Evolutionary conservation across 2,113 vertebrate species (phyloP), one percentile per base, ranked within the genome.

Genomic region (Myrmecobius fasciatus): DNA sequence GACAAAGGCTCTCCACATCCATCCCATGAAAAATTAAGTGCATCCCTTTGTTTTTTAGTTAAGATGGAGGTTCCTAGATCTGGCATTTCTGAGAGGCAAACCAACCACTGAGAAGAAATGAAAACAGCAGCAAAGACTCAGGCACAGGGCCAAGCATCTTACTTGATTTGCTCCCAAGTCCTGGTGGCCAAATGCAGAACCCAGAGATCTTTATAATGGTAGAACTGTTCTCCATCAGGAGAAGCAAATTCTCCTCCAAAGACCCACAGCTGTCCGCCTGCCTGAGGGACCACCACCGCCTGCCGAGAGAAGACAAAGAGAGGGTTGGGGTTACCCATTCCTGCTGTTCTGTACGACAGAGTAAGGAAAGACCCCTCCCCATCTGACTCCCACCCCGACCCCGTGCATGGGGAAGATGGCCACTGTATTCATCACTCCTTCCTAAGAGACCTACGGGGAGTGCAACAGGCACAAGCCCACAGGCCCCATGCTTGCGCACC

Each of bases 191-290:
- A 98, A 95, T 99, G 99, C 97, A 99, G 99, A 52, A 99, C 99
- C 99, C 99, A 99, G 26, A 99, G 99, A 97, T 99, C 99, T 98
- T 98, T 99, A 98, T 99, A 99, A 96, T 99, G 99, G 97, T 99
- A 99, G 98, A 99, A 99, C 98, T 99, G 99, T 49, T 99, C 99
- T 51, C 99, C 99, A 0, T 98, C 99, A 2, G 99, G 99, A 91
- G 99, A 99, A 0, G 99, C 99, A 98, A 99, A 99, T 98, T 99
- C 99, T 3, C 99, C 99, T 0, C 99, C 99, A 9, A 99, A 99
- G n/a, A 99, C 90, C 99, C 99, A 99, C 52, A 99, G 98, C 98
- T 99, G 99, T 9, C 99, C 99, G 0, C 99, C 99, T 0, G 98
- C 99, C 92, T 99, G 99, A 49, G 99, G 98, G 17, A 99, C 99